Percentiles rank a stretch among this genome's conserved stretches.
Conservation (phyloP, 2,888 invertebrate genomes). For the Nomada lathburiana region DNA sequence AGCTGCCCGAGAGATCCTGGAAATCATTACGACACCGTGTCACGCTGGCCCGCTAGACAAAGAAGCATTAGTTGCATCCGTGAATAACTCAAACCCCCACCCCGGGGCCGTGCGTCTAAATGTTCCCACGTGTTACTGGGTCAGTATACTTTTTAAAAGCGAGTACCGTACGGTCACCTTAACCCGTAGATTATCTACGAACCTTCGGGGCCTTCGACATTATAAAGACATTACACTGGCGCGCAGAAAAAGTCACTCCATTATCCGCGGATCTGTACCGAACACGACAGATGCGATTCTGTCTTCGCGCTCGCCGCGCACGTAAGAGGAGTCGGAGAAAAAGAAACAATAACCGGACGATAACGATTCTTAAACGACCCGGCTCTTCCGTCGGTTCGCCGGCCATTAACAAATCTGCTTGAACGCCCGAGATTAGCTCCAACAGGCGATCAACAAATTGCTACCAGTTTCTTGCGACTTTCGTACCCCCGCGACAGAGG, state of each 20-base stretch:
- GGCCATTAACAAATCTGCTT: background rate
- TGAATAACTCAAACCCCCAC: slow-evolving; percentile 47
- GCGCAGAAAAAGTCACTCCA: background rate
- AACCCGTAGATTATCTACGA: slow-evolving; percentile 64
- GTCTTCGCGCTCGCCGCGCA: background rate
- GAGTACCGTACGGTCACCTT: slow-evolving; percentile 73
- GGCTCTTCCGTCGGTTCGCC: background rate
- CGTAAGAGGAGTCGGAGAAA: background rate
- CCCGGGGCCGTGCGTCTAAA: slow-evolving; percentile 62
- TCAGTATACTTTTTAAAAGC: slow-evolving; percentile 74
- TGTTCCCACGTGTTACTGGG: slow-evolving; percentile 75
- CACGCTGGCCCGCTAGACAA: slow-evolving; percentile 56
- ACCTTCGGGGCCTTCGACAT: slow-evolving; percentile 49
- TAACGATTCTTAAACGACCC: slow-evolving; percentile 22
- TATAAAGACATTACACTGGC: slow-evolving; percentile 25
- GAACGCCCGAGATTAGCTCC: slow-evolving; percentile 26
- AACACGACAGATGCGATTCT: background rate
- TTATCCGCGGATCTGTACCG: background rate
- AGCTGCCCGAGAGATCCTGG: slow-evolving; percentile 60
- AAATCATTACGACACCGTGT: slow-evolving; percentile 67
- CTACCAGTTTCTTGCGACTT: slow-evolving; percentile 49
- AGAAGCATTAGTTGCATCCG: slow-evolving; percentile 69
- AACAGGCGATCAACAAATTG: slow-evolving; percentile 50
- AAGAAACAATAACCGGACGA: background rate
- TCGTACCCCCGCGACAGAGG: slow-evolving; percentile 18